These are phyloP conservation scores for Hyposoter dolosus DNA, from an alignment of 2,888 invertebrate species.

Conservation along the genomic window DNA sequence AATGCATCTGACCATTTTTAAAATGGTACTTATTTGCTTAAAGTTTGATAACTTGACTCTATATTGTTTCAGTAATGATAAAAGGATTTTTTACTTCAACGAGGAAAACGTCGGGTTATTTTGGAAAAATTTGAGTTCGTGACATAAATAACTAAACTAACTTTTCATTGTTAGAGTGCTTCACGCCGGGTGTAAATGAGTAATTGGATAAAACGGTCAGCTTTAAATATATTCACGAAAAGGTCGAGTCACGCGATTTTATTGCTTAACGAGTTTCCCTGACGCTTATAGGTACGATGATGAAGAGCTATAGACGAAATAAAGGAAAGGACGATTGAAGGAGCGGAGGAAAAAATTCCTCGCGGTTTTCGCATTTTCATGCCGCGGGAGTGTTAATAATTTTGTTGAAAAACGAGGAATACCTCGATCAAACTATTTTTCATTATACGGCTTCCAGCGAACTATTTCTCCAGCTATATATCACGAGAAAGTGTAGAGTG, in stretches of 20 bases:
- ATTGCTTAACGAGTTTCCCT: slow-evolving; percentile 19
- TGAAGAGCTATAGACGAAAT: neutral
- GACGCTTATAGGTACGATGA: neutral
- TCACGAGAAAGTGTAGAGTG: neutral
- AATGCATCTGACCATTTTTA: too few relatives aligned
- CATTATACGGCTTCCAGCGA: neutral
- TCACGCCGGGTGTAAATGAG: neutral
- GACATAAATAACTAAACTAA: neutral
- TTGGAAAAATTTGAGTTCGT: too few relatives aligned
- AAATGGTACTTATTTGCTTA: too few relatives aligned
- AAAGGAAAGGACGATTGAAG: neutral
- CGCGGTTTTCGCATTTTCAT: slow-evolving; percentile 1
- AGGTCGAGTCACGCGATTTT: slow-evolving; percentile 45
- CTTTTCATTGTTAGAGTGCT: neutral
- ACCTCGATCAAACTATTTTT: slow-evolving; percentile 15
- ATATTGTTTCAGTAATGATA: neutral
- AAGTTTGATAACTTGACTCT: too few relatives aligned
- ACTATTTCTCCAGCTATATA: slow-evolving; percentile 7
- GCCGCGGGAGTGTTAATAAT: slow-evolving; percentile 1
- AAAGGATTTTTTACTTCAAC: neutral
- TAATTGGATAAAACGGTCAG: neutral
- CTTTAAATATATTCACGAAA: slow-evolving; percentile 21
- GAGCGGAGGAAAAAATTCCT: slow-evolving; percentile 16
- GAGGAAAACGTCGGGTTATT: too few relatives aligned
- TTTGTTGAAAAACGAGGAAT: slow-evolving; percentile 1